Conservation (phyloP, 2,888 invertebrate genomes). For the Pseudoips prasinana region DNA sequence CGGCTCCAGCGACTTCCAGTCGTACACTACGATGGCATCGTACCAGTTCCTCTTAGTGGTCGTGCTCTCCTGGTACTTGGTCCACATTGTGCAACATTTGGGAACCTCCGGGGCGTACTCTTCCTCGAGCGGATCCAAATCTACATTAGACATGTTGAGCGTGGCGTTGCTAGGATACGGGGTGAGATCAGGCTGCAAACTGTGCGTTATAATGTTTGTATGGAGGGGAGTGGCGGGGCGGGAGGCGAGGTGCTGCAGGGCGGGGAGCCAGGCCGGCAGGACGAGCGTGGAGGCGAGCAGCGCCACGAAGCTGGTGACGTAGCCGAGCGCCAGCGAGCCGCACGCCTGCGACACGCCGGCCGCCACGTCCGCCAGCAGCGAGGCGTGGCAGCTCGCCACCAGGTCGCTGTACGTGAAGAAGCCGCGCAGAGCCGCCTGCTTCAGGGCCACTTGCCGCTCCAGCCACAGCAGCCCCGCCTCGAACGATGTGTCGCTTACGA, state of each 20-base stretch:
- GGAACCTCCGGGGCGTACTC: conserved; percentile 24
- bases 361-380: conserved; percentile 51
- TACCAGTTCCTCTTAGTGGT: conserved; percentile 37
- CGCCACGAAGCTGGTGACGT: conserved; percentile 33
- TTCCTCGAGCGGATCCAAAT: conserved; percentile 24
- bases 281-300: conserved; percentile 47
- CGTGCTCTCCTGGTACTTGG: conserved; percentile 34
- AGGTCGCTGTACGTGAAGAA: conserved; percentile 93
- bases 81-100: conserved; percentile 58
- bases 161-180: conserved; percentile 33
- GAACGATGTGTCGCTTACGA: conserved; percentile 89
- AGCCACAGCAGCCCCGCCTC: conserved; percentile 86
- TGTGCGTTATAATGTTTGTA: conserved; percentile 29
- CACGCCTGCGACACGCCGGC: conserved; percentile 29
- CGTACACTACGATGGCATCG: conserved; percentile 37
- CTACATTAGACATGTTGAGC: conserved; percentile 19
- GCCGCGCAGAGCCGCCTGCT: conserved; percentile 87
- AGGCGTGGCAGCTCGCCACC: conserved; percentile 75
- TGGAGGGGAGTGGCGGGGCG: conserved; percentile 20
- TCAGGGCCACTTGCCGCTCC: conserved; percentile 87
- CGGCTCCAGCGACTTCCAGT: conserved; percentile 48
- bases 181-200: conserved; percentile 20
- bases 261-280: conserved; percentile 33
- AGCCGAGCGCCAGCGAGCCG: conserved; percentile 31
- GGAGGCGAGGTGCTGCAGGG: conserved; percentile 24